Conservation (phyloP, 1,140 invertebrate genomes). For the Nasonia vitripennis region DNA sequence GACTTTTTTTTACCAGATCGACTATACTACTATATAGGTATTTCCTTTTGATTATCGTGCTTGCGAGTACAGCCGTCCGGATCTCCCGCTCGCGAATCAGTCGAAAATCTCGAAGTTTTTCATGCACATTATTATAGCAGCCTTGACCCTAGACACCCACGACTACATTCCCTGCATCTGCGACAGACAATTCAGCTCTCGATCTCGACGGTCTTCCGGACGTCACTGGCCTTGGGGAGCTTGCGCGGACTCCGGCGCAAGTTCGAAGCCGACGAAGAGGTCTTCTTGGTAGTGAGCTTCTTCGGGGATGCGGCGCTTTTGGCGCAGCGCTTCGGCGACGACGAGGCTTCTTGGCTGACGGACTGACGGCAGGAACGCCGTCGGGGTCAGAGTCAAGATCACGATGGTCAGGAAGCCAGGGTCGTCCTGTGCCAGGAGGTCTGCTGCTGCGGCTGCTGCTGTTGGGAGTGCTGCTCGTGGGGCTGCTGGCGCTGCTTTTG, state of each 20-base stretch:
- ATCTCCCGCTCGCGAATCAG: no score
- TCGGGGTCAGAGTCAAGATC: conserved; percentile 57
- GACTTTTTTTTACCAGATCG: background rate
- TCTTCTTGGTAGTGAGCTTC: background rate
- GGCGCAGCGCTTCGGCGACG: background rate
- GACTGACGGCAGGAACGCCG: conserved; percentile 33
- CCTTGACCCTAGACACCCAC: background rate
- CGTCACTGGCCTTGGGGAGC: background rate
- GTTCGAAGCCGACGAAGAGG: background rate
- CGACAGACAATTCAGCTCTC: conserved; percentile 15
- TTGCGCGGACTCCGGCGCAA: conserved; percentile 12
- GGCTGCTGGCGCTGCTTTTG: conserved; percentile 60
- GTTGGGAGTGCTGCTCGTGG: conserved; percentile 44
- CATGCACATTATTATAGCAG: no score
- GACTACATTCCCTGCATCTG: background rate
- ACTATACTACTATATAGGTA: no score
- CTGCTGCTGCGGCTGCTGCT: conserved; percentile 50
- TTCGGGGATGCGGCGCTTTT: background rate
- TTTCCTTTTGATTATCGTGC: no score
- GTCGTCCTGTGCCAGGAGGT: conserved; percentile 71
- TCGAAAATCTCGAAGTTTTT: no score
- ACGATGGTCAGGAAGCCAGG: conserved; percentile 69
- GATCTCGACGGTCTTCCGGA: background rate
- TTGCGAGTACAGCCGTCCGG: no score
- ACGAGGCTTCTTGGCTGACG: background rate